A percentile compares a stretch with the other conserved stretches of the same genome.
phyloP scores from a whole-genome alignment of 1,140 invertebrate genomes.

The Triops longicaudatus region DNA sequence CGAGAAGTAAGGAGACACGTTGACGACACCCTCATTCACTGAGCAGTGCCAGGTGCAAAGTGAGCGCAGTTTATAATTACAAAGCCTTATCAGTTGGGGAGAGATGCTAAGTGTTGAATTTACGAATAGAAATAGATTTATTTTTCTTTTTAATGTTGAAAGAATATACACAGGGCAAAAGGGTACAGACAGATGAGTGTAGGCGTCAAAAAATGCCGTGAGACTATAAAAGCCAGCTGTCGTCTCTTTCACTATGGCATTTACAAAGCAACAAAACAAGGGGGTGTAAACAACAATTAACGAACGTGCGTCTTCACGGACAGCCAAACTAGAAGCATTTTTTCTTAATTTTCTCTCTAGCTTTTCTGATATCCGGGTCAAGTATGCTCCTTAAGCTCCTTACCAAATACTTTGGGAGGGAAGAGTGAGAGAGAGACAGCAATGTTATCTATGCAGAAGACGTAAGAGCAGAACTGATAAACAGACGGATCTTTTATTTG shows the following conservation, averaged over 20 bases:
- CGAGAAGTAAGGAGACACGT: not conserved
- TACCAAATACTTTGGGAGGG: not conserved
- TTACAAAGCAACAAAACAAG: not conserved
- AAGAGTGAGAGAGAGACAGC: no score
- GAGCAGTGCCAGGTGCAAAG: not conserved
- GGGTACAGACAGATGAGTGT: not conserved
- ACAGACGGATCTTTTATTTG: not conserved
- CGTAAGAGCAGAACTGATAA: not conserved
- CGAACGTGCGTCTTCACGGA: not conserved
- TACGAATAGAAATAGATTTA: not conserved
- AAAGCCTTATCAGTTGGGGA: not conserved
- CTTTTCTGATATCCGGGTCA: constrained; percentile 3
- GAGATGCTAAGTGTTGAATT: not conserved
- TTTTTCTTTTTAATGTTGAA: not conserved
- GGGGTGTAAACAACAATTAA: constrained; percentile 13
- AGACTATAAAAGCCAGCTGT: not conserved
- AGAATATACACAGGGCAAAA: not conserved
- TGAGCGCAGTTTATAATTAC: not conserved
- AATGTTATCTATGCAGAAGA: not conserved
- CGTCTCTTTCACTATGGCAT: not conserved
- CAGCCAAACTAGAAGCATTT: not conserved
- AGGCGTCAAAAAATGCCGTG: not conserved
- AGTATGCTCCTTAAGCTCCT: not conserved
- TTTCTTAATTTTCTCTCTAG: not conserved
- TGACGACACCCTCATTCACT: not conserved